phyloP scores from a whole-genome alignment of 92 coral and sea anemone species.

The Parazoanthus darwini region DNA sequence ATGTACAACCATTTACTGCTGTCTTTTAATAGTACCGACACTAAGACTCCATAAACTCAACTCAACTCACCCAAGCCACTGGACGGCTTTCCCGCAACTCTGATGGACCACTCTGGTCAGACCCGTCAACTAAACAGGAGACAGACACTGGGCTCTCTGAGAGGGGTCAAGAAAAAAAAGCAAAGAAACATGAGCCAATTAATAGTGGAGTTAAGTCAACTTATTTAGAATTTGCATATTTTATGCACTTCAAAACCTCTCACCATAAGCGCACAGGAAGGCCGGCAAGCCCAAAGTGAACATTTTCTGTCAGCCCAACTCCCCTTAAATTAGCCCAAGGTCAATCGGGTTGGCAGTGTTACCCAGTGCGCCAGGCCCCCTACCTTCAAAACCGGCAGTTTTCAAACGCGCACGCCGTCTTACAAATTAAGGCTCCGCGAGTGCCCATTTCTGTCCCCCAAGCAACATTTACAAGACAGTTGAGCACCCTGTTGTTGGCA shows the following conservation, averaged over 20 bases:
- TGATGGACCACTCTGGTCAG: too few relatives aligned
- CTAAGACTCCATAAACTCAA: not conserved
- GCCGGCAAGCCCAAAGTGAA: not conserved
- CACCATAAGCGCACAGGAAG: conserved; percentile 18
- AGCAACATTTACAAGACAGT: too few relatives aligned
- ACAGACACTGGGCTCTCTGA: too few relatives aligned
- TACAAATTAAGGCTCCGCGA: conserved; percentile 4
- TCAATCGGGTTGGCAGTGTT: conserved; percentile 10
- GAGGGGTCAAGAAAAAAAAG: too few relatives aligned
- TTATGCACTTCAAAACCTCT: not conserved
- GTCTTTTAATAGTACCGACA: conserved; percentile 9
- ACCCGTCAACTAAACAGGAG: too few relatives aligned
- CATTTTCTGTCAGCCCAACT: too few relatives aligned
- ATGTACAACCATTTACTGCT: conserved; percentile 13
- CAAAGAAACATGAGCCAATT: too few relatives aligned
- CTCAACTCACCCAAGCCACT: too few relatives aligned
- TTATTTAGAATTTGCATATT: too few relatives aligned
- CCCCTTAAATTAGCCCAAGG: not conserved
- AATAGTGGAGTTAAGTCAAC: too few relatives aligned
- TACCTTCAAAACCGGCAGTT: conserved; percentile 17
- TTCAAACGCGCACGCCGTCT: conserved; percentile 18
- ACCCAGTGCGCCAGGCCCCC: conserved; percentile 14
- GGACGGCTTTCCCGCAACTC: too few relatives aligned
- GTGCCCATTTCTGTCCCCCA: too few relatives aligned
- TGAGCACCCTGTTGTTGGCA: conserved; percentile 1